Evolutionary conservation across 2,113 vertebrate genomes (phyloP), one percentile per base, ranked within the genome.

Genomic region (Mixornis gularis): DNA sequence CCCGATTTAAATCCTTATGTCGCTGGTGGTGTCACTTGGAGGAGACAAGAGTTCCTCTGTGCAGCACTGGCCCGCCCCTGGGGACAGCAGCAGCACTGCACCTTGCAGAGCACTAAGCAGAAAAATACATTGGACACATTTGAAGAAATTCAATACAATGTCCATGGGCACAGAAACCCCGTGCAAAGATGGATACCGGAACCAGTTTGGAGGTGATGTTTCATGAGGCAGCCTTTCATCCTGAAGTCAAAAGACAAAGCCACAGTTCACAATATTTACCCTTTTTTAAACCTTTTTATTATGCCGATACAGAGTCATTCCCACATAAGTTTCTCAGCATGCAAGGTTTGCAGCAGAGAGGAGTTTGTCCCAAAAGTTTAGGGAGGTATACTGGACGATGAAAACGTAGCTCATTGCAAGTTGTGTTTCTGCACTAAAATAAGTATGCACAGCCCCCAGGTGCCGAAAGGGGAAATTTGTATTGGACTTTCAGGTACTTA

Each of bases 141-240:
- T 13, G 41, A 79, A 72, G 25, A 64, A 74, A 79, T 48, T 82
- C 58, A 63, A 3, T 44, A 17, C 7, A 0, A 2, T 10, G 25
- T 36, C 76, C 64, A 27, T 0, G 0, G 34, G 65, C 32, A 32
- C 43, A 34, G 64, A 17, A 73, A 24, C 18, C 32, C 21, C 0
- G 0, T 1, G 2, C 11, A 32, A 32, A 34, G 38, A 58, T 27
- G 34, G 34, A 58, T 27, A 24, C 29, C 64, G 66, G 62, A 89
- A 87, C 53, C 56, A 52, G 58, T 51, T 82, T 62, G 76, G 63
- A 79, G n/a, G 25, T 40, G 52, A 44, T 12, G 10, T 58, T 82
- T 72, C 59, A 62, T 14, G 8, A 88, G 71, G 68, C 29, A 38
- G 49, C 38, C 76, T 88, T 85, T 90, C 41, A 76, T 69, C 58